Evolutionary conservation across 2,888 invertebrate genomes (phyloP).

Genomic region (Heteromurus nitidus): DNA sequence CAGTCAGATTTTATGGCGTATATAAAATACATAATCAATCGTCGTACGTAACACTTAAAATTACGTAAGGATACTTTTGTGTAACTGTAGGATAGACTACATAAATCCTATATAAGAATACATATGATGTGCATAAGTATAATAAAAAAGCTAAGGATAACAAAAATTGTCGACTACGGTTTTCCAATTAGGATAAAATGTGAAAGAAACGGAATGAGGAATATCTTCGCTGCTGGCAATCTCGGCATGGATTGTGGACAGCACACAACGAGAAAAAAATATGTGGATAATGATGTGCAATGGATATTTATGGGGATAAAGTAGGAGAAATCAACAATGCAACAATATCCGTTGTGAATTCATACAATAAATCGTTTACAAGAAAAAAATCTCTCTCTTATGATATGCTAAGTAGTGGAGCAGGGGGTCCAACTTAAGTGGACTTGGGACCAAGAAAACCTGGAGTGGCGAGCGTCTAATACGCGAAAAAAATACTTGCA

Average conservation of each 20-base stretch:
- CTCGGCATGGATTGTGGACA: not conserved
- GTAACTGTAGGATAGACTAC: not conserved
- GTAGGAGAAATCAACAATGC: not conserved
- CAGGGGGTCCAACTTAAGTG: slow-evolving; percentile 69
- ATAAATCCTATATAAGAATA: not conserved
- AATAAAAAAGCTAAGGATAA: not conserved
- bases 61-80: not conserved
- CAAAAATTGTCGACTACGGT: slow-evolving; percentile 7
- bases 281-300: slow-evolving; percentile 5
- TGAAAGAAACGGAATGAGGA: too few species aligned
- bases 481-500: slow-evolving; percentile 50
- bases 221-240: not conserved
- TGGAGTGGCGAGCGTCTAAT: slow-evolving; percentile 63
- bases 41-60: not conserved
- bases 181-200: slow-evolving; percentile 26
- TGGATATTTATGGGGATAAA: slow-evolving; percentile 21
- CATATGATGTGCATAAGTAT: not conserved
- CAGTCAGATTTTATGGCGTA: slow-evolving; percentile 38
- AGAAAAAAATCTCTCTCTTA: slow-evolving; percentile 51
- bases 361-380: slow-evolving; percentile 57
- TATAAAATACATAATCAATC: slow-evolving; percentile 51
- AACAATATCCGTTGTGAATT: slow-evolving; percentile 50
- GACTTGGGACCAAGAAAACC: slow-evolving; percentile 68
- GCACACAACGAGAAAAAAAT: slow-evolving; percentile 12
- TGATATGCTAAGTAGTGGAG: slow-evolving; percentile 59